Conservation (phyloP, 2,797 vertebrate genomes). For the Pipistrellus kuhlii region DNA sequence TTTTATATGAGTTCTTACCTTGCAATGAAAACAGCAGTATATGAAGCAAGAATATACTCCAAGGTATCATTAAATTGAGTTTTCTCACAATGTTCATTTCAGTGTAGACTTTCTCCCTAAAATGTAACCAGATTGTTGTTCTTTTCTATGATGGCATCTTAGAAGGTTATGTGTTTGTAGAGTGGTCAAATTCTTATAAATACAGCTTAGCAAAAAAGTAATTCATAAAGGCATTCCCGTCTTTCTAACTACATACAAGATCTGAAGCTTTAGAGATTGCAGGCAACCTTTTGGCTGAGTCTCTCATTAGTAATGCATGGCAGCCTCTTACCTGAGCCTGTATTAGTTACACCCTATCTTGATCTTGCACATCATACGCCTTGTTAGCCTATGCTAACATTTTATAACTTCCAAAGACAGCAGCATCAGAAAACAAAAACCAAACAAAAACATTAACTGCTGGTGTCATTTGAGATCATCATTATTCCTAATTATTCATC, state of each 20-base stretch:
- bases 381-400: conserved; percentile 80
- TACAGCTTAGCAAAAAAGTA: conserved; percentile 60
- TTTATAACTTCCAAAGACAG: conserved; percentile 82
- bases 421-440: conserved; percentile 64
- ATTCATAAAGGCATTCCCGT: conserved; percentile 59
- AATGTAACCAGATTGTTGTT: conserved; percentile 82
- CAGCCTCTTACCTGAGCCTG: conserved; percentile 83
- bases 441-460: conserved; percentile 74
- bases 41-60: conserved; percentile 92
- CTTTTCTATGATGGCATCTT: conserved; percentile 92
- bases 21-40: conserved; percentile 91
- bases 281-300: conserved; percentile 77
- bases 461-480: conserved; percentile 62
- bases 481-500: conserved; percentile 38
- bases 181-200: conserved; percentile 75
- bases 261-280: conserved; percentile 83
- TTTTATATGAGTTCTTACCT: conserved; percentile 90
- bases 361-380: conserved; percentile 76
- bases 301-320: conserved; percentile 89
- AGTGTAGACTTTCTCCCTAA: conserved; percentile 89
- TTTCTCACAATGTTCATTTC: conserved; percentile 97
- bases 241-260: conserved; percentile 75
- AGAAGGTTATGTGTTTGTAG: conserved; percentile 75
- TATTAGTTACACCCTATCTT: conserved; percentile 87
- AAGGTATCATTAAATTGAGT: conserved; percentile 94